These are phyloP conservation scores for Oreocharis arfaki DNA, from an alignment of 2,113 vertebrate genomes.

Conservation along the genomic window DNA sequence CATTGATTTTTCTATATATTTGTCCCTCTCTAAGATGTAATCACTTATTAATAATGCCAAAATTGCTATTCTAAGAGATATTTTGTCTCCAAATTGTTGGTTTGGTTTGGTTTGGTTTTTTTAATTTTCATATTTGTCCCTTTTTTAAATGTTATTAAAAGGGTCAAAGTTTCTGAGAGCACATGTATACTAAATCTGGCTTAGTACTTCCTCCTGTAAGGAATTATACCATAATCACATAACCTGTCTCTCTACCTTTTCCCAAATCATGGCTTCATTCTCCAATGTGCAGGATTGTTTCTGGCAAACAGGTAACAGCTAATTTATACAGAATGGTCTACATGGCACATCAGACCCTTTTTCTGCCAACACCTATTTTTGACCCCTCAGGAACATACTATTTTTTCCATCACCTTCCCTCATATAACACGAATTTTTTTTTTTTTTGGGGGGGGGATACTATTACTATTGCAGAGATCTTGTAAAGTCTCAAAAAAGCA, in stretches of 20 bases:
- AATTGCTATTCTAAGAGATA: not conserved
- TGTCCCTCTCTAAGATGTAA: constrained; percentile 1
- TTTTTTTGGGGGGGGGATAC: not conserved
- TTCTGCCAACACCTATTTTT: not conserved
- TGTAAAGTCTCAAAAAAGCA: not conserved
- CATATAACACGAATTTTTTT: not conserved
- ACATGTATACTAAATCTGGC: not conserved
- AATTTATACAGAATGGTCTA: not conserved
- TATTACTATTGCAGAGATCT: not conserved
- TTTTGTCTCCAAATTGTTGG: not conserved
- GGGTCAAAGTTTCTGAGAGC: not conserved
- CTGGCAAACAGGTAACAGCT: not conserved
- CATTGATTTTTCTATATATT: constrained; percentile 34
- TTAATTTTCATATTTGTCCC: not conserved
- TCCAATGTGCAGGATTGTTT: not conserved
- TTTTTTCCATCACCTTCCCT: not conserved
- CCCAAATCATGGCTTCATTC: not conserved
- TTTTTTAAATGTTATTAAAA: not conserved
- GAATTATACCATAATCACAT: not conserved
- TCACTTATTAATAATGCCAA: not conserved
- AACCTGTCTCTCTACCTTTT: not conserved
- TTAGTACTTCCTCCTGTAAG: not conserved
- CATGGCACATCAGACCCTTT: not conserved
- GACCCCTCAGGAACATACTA: not conserved
- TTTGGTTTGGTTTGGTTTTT: not conserved